Percentiles rank a stretch among this genome's conserved stretches.
Evolutionary conservation across 2,888 invertebrate species (phyloP).

Genomic region (Cosmia trapezina): DNA sequence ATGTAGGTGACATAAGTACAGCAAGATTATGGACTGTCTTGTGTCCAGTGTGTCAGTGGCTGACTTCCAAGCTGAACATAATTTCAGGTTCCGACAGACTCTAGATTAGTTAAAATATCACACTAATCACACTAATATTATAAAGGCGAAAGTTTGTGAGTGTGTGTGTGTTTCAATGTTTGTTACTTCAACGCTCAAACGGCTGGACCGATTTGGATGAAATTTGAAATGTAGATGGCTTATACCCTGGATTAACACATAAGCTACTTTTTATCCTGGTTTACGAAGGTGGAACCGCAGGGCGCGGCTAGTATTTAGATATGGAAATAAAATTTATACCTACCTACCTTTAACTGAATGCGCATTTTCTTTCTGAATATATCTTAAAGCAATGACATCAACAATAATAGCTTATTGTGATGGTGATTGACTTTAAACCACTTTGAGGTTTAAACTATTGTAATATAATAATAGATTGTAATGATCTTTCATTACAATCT

Average conservation of each 20-base stretch:
- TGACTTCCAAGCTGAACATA: background rate
- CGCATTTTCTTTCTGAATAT: background rate
- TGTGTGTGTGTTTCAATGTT: too few relatives aligned
- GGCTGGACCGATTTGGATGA: too few relatives aligned
- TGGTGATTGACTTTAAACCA: background rate
- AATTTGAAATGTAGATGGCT: too few relatives aligned
- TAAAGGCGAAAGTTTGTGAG: too few relatives aligned
- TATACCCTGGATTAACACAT: too few relatives aligned
- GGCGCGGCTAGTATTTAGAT: too few relatives aligned
- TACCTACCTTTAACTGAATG: background rate
- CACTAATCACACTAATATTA: too few relatives aligned
- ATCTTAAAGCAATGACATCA: background rate
- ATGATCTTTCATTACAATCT: slow-evolving; percentile 23
- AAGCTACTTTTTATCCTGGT: too few relatives aligned
- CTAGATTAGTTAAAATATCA: background rate
- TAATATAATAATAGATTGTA: slow-evolving; percentile 17
- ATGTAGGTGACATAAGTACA: background rate
- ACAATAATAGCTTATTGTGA: slow-evolving; percentile 19
- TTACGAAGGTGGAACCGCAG: too few relatives aligned
- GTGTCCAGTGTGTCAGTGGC: background rate
- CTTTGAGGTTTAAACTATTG: slow-evolving; percentile 9
- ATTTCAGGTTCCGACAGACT: background rate
- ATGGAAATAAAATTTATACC: background rate
- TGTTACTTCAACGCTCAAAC: too few relatives aligned
- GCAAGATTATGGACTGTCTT: background rate